Evolutionary conservation across 2,797 vertebrate species (phyloP).

Genomic region (Pseudopleuronectes americanus): DNA sequence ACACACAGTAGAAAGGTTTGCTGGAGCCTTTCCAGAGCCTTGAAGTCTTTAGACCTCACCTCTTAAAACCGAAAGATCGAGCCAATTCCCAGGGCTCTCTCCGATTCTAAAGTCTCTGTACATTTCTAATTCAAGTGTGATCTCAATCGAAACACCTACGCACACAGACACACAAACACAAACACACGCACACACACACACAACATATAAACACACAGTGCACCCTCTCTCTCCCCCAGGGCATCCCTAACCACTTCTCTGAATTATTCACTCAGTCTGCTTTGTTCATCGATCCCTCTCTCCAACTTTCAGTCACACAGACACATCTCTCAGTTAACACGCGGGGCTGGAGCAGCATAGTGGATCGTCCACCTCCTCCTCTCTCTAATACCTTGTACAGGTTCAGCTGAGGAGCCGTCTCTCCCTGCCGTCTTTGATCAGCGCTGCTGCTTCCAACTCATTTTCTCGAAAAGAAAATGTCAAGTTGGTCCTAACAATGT

Average conservation of each 20-base stretch:
- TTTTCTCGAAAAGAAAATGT: background rate
- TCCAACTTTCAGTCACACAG: slow-evolving; percentile 46
- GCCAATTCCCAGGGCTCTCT: slow-evolving; percentile 41
- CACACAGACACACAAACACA: slow-evolving; percentile 32
- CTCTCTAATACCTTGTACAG: slow-evolving; percentile 3
- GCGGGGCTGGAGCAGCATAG: slow-evolving; percentile 23
- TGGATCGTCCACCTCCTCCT: slow-evolving; percentile 17
- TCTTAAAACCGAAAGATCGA: slow-evolving; percentile 54
- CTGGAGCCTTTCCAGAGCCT: slow-evolving; percentile 29
- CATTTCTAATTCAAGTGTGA: slow-evolving; percentile 57
- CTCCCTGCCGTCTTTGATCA: background rate
- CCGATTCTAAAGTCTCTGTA: slow-evolving; percentile 48
- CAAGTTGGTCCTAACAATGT: background rate
- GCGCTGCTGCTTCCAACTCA: background rate
- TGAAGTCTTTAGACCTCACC: slow-evolving; percentile 26
- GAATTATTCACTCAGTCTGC: slow-evolving; percentile 74
- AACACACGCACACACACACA: slow-evolving; percentile 33
- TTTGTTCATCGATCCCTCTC: slow-evolving; percentile 71
- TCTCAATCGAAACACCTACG: slow-evolving; percentile 28
- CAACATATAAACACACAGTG: slow-evolving; percentile 37
- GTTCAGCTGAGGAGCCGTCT: background rate
- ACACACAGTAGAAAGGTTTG: slow-evolving; percentile 30
- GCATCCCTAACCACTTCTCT: slow-evolving; percentile 57
- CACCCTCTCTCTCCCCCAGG: slow-evolving; percentile 39
- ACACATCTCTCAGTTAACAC: slow-evolving; percentile 67